A percentile compares a stretch with the other conserved stretches of the same genome.
Evolutionary conservation across 92 coral and sea anemone genomes (phyloP).

Genomic region (Desmophyllum pertusum): DNA sequence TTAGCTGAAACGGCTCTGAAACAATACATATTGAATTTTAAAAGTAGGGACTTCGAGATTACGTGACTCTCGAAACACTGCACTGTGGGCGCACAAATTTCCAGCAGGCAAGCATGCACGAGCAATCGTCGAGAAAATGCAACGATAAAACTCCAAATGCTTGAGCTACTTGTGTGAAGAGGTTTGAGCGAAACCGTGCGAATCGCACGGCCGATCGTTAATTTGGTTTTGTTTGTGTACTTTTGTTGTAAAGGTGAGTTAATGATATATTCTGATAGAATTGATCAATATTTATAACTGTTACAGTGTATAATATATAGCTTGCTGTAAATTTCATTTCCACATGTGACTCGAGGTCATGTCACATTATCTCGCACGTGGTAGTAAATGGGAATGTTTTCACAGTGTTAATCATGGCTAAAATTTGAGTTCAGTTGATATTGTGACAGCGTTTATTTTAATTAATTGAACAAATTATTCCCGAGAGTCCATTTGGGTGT

Average conservation of each 20-base stretch:
- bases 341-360: too few relatives aligned
- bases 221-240: not conserved
- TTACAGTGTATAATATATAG: too few relatives aligned
- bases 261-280: not conserved
- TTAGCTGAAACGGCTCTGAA: not conserved
- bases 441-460: not conserved
- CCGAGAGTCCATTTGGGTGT: not conserved
- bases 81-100: constrained; percentile 6
- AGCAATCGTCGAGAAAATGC: not conserved
- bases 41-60: not conserved
- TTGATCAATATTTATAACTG: not conserved
- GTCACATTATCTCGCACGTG: not conserved
- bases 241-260: constrained; percentile 5
- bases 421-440: not conserved
- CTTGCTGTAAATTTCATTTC: not conserved
- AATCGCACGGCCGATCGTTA: not conserved
- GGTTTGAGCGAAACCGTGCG: not conserved
- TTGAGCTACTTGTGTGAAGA: too few relatives aligned
- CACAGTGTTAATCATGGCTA: too few relatives aligned
- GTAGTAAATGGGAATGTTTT: too few relatives aligned
- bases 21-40: too few relatives aligned
- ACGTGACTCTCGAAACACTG: not conserved
- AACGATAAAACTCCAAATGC: too few relatives aligned
- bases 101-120: not conserved
- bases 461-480: not conserved